Base-by-base conservation (phyloP, 2,113 vertebrate genomes). In the Atractosteus spatula region DNA sequence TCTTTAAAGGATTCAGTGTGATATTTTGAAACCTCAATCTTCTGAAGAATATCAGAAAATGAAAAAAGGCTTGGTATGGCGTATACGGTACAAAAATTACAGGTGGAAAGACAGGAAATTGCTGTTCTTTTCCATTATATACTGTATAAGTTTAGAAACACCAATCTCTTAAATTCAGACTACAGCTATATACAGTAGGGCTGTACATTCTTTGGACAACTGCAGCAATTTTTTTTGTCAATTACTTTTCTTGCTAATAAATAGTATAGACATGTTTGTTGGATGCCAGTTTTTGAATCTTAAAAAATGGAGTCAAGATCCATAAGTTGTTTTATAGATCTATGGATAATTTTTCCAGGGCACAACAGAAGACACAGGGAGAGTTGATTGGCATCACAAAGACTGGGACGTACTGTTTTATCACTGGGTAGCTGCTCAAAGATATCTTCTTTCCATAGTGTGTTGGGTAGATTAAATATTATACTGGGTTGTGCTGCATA, bases 181-280 rank as follows among this genome's bases (percentile, higher is more conserved):
- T 64, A 76, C 74, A 77, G 74, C 54, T 70, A 59, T 78, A 74
- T 55, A n/a, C n/a, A n/a, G n/a, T n/a, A 67, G 57, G 44, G 42
- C 66, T 57, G 12, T 74, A 72, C 29, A 51, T 45, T 55, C 69
- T 70, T 65, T 78, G 84, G 78, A 81, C 80, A 86, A 81, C 76
- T 76, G 72, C 75, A 78, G 81, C 63, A 43, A 72, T 77, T 45
- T 67, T 29, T 29, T 61, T 55, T 42, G 69, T 82, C 72, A 76
- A 2, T 29, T 77, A 81, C 81, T 68, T 55, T 51, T 78, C 76
- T 71, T 61, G 77, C 51, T 76, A 72, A n/a, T 73, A 75, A 29
- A 79, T 69, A 54, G 56, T 29, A 7, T 41, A 73, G 44, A 44
- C 11, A 41, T 80, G 55, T 73, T 65, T 77, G 71, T 17, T 76